Evolutionary conservation across 2,797 vertebrate genomes (phyloP).

Genomic region (Sebastes steindachneri): DNA sequence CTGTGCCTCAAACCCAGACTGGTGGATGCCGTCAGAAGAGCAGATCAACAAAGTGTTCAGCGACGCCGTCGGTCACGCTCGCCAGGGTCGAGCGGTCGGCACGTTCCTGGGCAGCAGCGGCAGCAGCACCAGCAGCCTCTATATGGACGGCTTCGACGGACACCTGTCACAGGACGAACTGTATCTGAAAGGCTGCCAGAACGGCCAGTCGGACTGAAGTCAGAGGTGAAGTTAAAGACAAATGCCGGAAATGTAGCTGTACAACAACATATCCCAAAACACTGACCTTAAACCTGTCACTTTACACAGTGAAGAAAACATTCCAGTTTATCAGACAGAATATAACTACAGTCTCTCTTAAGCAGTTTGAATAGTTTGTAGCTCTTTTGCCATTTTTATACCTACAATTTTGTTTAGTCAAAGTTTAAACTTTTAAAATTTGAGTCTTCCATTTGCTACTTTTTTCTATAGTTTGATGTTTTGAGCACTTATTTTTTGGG

Average conservation of each 20-base stretch:
- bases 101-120: conserved; percentile 86
- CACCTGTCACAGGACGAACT: conserved; percentile 93
- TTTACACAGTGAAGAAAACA: conserved; percentile 65
- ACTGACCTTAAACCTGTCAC: conserved; percentile 61
- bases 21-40: conserved; percentile 99
- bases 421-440: conserved; percentile 11
- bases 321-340: conserved; percentile 64
- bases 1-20: conserved; percentile 97
- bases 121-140: conserved; percentile 88
- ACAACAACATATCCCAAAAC: conserved; percentile 60
- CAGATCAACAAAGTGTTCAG: conserved; percentile 99
- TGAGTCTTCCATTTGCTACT: conserved; percentile 68
- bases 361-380: conserved; percentile 47
- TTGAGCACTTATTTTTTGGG: background rate
- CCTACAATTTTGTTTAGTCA: conserved; percentile 23
- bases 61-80: conserved; percentile 95
- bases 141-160: conserved; percentile 91
- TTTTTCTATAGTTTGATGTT: conserved; percentile 39
- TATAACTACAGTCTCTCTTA: conserved; percentile 24
- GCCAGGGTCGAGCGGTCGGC: conserved; percentile 95
- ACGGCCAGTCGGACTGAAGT: conserved; percentile 90
- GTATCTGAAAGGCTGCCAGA: conserved; percentile 90
- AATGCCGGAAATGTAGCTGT: conserved; percentile 67
- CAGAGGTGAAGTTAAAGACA: background rate
- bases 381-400: conserved; percentile 58